These are phyloP conservation scores for Recurvirostra avosetta DNA, from an alignment of 2,113 vertebrate species.

Conservation along the genomic window DNA sequence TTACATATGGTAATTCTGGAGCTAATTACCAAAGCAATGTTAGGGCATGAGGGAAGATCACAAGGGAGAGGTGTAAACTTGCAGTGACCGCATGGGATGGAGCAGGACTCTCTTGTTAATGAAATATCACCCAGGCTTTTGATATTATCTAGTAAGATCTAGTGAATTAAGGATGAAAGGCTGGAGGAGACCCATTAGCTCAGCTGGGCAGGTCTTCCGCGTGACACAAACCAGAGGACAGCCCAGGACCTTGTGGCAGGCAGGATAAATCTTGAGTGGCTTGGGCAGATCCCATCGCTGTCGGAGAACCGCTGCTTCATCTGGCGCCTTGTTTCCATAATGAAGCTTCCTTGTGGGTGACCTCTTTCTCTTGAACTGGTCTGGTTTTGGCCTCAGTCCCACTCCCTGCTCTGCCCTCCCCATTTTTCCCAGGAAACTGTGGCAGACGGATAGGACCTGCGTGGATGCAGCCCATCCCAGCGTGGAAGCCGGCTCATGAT, in stretches of 20 bases:
- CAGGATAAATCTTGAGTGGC: not conserved
- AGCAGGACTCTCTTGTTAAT: not conserved
- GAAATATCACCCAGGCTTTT: not conserved
- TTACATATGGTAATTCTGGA: conserved; percentile 1
- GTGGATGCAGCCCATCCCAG: fast-evolving
- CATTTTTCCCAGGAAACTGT: not conserved
- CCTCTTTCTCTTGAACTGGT: not conserved
- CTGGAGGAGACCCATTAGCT: not conserved
- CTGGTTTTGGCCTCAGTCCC: not conserved
- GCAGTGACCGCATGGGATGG: not conserved
- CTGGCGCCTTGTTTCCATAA: fast-evolving
- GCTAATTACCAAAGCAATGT: not conserved
- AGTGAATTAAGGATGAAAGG: not conserved
- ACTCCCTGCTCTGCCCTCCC: not conserved
- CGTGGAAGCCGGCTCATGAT: not conserved
- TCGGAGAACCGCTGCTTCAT: not conserved
- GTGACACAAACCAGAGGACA: not conserved
- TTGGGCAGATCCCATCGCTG: not conserved
- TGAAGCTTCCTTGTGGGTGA: not conserved
- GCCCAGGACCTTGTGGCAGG: not conserved
- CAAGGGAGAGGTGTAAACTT: not conserved
- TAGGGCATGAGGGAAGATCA: not conserved
- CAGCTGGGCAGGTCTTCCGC: not conserved
- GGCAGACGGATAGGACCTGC: not conserved
- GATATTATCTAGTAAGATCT: not conserved